Evolutionary conservation across 2,888 invertebrate species (phyloP).

Genomic region (Ormyrus labotus): DNA sequence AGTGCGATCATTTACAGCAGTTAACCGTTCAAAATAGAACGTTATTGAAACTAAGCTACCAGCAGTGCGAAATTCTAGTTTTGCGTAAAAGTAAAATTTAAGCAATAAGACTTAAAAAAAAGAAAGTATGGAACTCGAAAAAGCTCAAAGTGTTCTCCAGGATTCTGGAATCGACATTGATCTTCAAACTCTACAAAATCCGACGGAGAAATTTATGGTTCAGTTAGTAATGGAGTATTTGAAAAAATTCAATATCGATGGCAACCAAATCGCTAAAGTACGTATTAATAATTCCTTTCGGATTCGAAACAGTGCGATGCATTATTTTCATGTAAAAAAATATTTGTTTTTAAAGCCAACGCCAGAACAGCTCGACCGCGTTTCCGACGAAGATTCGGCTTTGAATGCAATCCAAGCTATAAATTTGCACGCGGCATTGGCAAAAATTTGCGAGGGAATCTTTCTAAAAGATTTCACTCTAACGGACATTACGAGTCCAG

Average conservation of each 20-base stretch:
- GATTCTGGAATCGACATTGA: constrained; percentile 57
- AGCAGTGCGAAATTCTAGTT: too few relatives aligned
- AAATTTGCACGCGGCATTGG: constrained; percentile 61
- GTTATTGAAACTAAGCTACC: background rate
- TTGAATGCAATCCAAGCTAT: constrained; percentile 60
- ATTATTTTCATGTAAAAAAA: background rate
- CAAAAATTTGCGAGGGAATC: constrained; percentile 59
- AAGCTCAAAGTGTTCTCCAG: constrained; percentile 58
- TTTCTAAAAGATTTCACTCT: constrained; percentile 63
- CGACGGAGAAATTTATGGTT: constrained; percentile 60
- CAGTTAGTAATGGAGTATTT: constrained; percentile 60
- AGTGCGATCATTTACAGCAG: too few relatives aligned
- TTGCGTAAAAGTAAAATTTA: too few relatives aligned
- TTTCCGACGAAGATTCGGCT: constrained; percentile 10
- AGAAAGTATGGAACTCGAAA: constrained; percentile 59
- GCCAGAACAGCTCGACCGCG: constrained; percentile 57
- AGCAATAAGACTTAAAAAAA: background rate
- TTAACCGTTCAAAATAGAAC: background rate
- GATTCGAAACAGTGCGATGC: too few relatives aligned
- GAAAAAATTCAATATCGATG: constrained; percentile 59
- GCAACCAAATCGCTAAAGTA: constrained; percentile 59
- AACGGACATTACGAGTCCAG: constrained; percentile 65
- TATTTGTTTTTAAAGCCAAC: constrained; percentile 57
- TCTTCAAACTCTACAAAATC: constrained; percentile 59
- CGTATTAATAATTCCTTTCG: background rate